Evolutionary conservation across 2,888 invertebrate genomes (phyloP), one percentile per base, ranked within the genome.

Genomic region (Oscheius sp.): DNA sequence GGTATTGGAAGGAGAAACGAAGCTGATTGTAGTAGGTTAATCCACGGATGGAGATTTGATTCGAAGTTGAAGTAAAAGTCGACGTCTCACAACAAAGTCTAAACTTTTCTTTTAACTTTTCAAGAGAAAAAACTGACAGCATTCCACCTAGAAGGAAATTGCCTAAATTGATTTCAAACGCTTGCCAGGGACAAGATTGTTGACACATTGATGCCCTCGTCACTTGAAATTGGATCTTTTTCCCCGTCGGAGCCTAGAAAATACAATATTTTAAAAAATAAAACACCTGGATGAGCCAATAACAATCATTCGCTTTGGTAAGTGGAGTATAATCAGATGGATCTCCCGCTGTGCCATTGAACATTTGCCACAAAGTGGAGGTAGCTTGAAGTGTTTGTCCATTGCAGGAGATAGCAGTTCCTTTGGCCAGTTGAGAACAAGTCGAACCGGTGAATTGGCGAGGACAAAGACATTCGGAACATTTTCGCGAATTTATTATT

Each of bases 261-360:
- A 8, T n/a, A 12, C 25, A 6, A 4, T 25, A 25, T 52, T 27
- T 23, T 57, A 6, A 20, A 8, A 3, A 46, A n/a, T 48, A 48
- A 46, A 4, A 39, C n/a, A 64, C 37, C 65, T 76, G 68, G 8
- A 76, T 68, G 31, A 71, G 69, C 76, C 76, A 76, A 37, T 65
- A 74, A 37, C 76, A 76, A 27, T 68, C 58, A 1, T 65, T 58
- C 0, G 73, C 48, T 20, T 55, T 70, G 34, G 67, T 64, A 0
- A 37, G 46, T 55, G 53, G 17, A 69, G 65, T 64, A 68, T 72
- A 76, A 53, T 69, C 71, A 33, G 55, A 63, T 20, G 70, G 65
- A 46, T 76, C 68, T 0, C 76, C 76, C 6, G 72, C 71, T n/a
- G 39, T 67, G 4, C 52, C 72, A 50, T 72, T 63, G 50, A 74